These are phyloP conservation scores for Kryptolebias ocellatus DNA, from an alignment of 2,797 vertebrate genomes.

Conservation along the genomic window DNA sequence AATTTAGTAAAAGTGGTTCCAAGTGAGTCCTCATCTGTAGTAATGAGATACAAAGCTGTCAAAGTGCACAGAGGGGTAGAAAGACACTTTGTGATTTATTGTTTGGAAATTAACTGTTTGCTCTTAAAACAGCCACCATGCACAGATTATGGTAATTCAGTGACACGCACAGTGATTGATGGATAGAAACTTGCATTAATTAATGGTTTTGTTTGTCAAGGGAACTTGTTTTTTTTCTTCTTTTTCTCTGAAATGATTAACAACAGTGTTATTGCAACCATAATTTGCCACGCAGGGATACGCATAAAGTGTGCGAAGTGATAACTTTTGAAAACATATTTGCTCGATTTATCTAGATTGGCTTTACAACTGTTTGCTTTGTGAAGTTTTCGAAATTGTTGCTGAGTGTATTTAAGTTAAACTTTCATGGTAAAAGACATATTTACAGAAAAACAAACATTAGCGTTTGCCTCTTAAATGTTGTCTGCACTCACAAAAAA, in stretches of 20 bases:
- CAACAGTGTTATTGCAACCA: conserved; percentile 70
- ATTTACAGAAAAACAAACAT: conserved; percentile 29
- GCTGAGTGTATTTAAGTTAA: conserved; percentile 63
- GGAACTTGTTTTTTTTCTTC: conserved; percentile 71
- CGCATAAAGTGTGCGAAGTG: conserved; percentile 59
- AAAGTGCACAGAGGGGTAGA: conserved; percentile 83
- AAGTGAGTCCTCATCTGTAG: conserved; percentile 67
- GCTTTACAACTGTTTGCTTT: conserved; percentile 74
- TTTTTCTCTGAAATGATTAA: conserved; percentile 79
- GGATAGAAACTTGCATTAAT: conserved; percentile 83
- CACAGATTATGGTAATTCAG: conserved; percentile 89
- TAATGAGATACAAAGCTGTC: conserved; percentile 79
- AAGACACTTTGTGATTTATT: conserved; percentile 90
- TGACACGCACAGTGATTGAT: conserved; percentile 88
- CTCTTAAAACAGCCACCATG: conserved; percentile 90
- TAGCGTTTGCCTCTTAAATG: conserved; percentile 10
- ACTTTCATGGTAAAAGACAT: conserved; percentile 52
- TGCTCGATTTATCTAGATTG: conserved; percentile 74
- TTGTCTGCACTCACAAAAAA: neutral
- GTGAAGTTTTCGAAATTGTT: conserved; percentile 65
- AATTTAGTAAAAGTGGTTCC: conserved; percentile 58
- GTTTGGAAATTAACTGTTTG: conserved; percentile 88
- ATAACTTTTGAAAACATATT: conserved; percentile 75
- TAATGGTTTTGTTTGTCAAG: conserved; percentile 86
- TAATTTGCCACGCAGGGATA: conserved; percentile 75